phyloP scores from a whole-genome alignment of 2,888 invertebrate species.

The Bursaphelenchus okinawaensis region DNA sequence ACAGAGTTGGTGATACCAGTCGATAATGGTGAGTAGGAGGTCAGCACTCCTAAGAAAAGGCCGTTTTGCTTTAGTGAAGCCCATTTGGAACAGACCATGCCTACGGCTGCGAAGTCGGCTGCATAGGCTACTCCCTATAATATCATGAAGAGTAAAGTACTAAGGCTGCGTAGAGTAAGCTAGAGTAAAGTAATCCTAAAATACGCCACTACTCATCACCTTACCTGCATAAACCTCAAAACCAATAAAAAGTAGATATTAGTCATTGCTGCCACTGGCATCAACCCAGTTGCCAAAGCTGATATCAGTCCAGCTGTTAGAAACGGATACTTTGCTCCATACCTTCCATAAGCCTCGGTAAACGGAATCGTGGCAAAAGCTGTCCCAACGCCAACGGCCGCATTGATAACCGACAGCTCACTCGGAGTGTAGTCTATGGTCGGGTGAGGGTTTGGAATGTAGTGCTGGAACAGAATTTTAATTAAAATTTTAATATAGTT shows the following conservation, averaged over 20 bases:
- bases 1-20: conserved; percentile 27
- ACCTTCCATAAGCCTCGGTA: conserved; percentile 1
- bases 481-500: too few species aligned
- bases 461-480: not conserved
- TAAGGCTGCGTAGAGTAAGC: not conserved
- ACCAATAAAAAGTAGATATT: conserved; percentile 3
- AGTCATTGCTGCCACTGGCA: conserved; percentile 6
- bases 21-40: conserved; percentile 31
- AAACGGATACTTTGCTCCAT: conserved; percentile 6
- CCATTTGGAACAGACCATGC: conserved; percentile 30
- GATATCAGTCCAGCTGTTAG: conserved; percentile 5
- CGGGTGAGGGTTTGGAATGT: not conserved
- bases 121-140: conserved; percentile 28
- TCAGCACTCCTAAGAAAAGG: conserved; percentile 27
- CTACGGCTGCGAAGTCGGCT: conserved; percentile 34
- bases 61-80: conserved; percentile 30
- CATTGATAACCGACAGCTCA: conserved; percentile 5
- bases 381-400: conserved; percentile 7
- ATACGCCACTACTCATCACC: not conserved
- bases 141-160: not conserved
- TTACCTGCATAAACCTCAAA: conserved; percentile 7
- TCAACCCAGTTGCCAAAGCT: conserved; percentile 4
- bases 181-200: not conserved
- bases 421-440: conserved; percentile 9
- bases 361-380: conserved; percentile 9